A percentile compares a stretch with the other conserved stretches of the same genome.
Conservation (phyloP, 1,140 invertebrate genomes). For the Drosophila neocordata region DNA sequence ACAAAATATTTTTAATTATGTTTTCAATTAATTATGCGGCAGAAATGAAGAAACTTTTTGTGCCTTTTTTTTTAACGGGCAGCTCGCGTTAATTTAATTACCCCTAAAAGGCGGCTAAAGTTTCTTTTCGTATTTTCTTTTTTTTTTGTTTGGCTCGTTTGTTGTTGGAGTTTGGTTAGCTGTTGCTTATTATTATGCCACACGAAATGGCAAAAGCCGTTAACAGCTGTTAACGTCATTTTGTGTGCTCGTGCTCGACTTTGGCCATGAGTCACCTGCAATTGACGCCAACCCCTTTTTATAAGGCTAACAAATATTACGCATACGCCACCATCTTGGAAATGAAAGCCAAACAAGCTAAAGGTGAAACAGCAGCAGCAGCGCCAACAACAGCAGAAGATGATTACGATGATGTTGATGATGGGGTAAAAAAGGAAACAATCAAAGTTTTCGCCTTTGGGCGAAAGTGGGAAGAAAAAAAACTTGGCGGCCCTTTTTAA, state of each 20-base stretch:
- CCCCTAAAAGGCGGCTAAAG: slow-evolving; percentile 61
- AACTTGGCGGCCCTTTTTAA: slow-evolving; percentile 34
- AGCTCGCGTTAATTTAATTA: slow-evolving; percentile 74
- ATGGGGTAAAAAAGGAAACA: slow-evolving; percentile 41
- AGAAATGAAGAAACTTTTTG: slow-evolving; percentile 48
- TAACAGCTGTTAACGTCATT: slow-evolving; percentile 74
- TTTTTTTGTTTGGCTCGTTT: too few species aligned
- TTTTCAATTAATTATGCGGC: slow-evolving; percentile 79
- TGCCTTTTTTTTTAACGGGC: slow-evolving; percentile 14
- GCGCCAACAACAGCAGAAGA: background rate
- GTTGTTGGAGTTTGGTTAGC: slow-evolving; percentile 11
- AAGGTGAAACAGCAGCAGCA: slow-evolving; percentile 33
- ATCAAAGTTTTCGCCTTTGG: slow-evolving; percentile 66
- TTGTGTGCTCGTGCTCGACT: slow-evolving; percentile 61
- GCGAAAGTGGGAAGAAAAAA: slow-evolving; percentile 23
- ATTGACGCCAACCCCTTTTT: slow-evolving; percentile 58
- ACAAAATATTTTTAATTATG: slow-evolving; percentile 64
- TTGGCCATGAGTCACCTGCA: slow-evolving; percentile 72
- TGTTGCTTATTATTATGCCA: slow-evolving; percentile 75
- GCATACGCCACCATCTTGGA: slow-evolving; percentile 58
- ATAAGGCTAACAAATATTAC: slow-evolving; percentile 48
- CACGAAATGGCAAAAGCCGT: slow-evolving; percentile 63
- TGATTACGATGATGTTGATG: background rate
- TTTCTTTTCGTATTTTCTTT: slow-evolving; percentile 6
- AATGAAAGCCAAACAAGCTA: slow-evolving; percentile 37